Percentiles rank a stretch among this genome's conserved stretches.
Conservation (phyloP, 2,113 vertebrate species). For the Callaeas wilsoni region DNA sequence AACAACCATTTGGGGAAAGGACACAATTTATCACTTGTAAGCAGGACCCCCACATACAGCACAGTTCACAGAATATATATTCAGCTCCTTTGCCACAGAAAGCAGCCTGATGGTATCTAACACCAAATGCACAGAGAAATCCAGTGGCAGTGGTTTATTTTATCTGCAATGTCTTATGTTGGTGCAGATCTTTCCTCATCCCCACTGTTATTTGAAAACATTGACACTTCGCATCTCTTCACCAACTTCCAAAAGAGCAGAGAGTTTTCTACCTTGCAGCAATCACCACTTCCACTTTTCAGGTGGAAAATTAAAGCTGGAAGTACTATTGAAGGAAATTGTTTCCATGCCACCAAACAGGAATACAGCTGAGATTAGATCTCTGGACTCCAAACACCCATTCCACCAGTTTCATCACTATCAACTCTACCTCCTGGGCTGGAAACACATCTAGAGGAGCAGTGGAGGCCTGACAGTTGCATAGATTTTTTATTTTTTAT, state of each 20-base stretch:
- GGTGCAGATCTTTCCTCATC: neutral
- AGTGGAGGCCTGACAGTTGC: neutral
- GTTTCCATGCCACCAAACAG: neutral
- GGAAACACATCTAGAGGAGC: neutral
- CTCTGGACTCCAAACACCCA: neutral
- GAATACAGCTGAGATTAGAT: neutral
- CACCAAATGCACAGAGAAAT: neutral
- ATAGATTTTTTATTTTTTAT: neutral
- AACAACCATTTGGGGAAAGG: neutral
- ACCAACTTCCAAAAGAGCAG: neutral
- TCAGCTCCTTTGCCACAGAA: neutral
- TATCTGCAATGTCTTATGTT: neutral
- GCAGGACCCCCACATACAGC: neutral
- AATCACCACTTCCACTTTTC: neutral
- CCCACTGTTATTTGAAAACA: neutral
- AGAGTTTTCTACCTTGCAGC: neutral
- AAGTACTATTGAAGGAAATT: neutral
- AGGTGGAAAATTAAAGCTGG: slow-evolving; percentile 12
- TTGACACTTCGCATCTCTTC: fast-evolving
- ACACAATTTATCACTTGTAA: neutral
- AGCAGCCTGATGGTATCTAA: neutral
- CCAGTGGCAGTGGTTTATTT: neutral
- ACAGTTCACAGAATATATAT: neutral
- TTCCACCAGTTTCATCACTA: neutral
- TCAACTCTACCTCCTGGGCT: neutral